These are phyloP conservation scores for Brachionus sp. DNA, from an alignment of 1,140 invertebrate genomes.

Conservation along the genomic window DNA sequence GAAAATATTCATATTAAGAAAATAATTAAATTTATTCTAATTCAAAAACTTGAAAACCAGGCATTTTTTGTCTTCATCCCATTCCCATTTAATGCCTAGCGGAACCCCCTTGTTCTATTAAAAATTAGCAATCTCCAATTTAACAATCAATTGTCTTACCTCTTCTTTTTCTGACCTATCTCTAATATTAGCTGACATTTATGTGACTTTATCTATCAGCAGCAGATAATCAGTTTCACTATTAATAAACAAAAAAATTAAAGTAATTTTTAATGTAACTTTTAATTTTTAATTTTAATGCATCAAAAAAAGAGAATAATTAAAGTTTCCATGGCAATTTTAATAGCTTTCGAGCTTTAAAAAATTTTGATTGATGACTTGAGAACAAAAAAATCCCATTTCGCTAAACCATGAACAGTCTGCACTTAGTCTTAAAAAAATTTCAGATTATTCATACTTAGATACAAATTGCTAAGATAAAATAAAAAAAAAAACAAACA, in stretches of 20 bases:
- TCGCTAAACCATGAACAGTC: background rate
- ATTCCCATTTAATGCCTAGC: conserved; percentile 44
- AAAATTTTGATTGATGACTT: background rate
- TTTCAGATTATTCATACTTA: background rate
- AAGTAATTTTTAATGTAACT: conserved; percentile 34
- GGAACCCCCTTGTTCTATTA: conserved; percentile 7
- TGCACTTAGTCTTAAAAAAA: background rate
- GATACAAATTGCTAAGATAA: background rate
- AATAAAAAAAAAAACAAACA: background rate
- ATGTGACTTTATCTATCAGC: background rate
- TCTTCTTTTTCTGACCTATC: conserved; percentile 30
- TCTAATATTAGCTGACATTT: conserved; percentile 41
- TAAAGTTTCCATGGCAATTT: conserved; percentile 27
- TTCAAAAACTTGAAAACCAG: background rate
- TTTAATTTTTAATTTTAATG: conserved; percentile 31
- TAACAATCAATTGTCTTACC: background rate
- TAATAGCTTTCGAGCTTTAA: background rate
- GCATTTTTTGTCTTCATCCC: conserved; percentile 26
- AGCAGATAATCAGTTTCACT: background rate
- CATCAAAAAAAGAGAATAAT: background rate
- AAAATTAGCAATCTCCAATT: background rate
- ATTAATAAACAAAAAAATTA: background rate
- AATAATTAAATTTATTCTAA: background rate
- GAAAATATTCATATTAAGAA: background rate
- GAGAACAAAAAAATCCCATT: background rate